Evolutionary conservation across 1,140 invertebrate genomes (phyloP).

Genomic region (Phenacoccus solenopsis): DNA sequence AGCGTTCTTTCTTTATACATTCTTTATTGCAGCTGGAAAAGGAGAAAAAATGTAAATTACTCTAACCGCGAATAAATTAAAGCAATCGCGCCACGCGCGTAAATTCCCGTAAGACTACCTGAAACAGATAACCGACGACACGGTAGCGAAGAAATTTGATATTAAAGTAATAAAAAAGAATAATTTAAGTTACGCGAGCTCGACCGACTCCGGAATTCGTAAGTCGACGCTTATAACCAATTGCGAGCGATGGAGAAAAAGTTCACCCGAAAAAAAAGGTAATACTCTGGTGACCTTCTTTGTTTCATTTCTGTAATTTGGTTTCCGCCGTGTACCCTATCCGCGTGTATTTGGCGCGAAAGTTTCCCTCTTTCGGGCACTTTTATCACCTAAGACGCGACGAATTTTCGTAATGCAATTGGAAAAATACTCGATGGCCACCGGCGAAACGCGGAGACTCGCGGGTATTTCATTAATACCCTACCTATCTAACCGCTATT

Average conservation of each 20-base stretch:
- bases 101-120: not conserved
- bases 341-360: no score
- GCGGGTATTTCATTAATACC: no score
- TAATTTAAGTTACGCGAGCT: not conserved
- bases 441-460: no score
- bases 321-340: no score
- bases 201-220: no score
- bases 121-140: not conserved
- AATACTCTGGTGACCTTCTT: not conserved
- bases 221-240: no score
- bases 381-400: no score
- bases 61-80: not conserved
- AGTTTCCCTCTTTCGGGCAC: no score
- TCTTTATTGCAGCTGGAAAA: not conserved
- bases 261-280: not conserved
- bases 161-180: slow-evolving; percentile 4
- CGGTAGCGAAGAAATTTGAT: not conserved
- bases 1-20: not conserved
- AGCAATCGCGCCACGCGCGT: not conserved
- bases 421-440: no score
- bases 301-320: not conserved
- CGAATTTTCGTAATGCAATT: no score
- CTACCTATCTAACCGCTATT: no score
- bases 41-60: not conserved
- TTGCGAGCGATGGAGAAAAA: no score